Percentiles rank a stretch among this genome's conserved stretches.
Conservation (phyloP, 2,797 vertebrate genomes). For the Myripristis jacobus region DNA sequence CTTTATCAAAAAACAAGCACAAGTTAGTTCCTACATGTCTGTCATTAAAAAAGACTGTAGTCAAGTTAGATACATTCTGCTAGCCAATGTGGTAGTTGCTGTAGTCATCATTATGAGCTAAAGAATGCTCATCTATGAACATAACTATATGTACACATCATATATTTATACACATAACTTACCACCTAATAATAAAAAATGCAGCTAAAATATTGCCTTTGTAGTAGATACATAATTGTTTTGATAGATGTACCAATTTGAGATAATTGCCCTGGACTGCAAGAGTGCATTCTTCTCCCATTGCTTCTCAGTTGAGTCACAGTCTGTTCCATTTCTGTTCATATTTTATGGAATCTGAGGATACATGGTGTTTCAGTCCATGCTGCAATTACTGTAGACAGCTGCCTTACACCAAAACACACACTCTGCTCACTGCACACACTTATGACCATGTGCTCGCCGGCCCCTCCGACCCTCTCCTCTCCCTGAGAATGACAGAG, state of each 20-base stretch:
- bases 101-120: too few relatives aligned
- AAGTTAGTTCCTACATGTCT: too few relatives aligned
- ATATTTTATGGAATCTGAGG: background rate
- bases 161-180: too few relatives aligned
- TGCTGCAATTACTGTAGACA: constrained; percentile 7
- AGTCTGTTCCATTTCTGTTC: background rate
- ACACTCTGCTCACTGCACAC: background rate
- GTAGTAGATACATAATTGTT: constrained; percentile 3
- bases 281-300: background rate
- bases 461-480: background rate
- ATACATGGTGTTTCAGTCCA: background rate
- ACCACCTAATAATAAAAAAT: too few relatives aligned
- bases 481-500: constrained; percentile 14
- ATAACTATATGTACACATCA: too few relatives aligned
- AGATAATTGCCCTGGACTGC: constrained; percentile 1
- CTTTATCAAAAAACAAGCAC: too few relatives aligned
- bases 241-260: background rate
- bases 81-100: too few relatives aligned
- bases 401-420: background rate
- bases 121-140: too few relatives aligned
- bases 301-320: too few relatives aligned
- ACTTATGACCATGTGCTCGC: constrained; percentile 5
- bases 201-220: too few relatives aligned
- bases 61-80: too few relatives aligned
- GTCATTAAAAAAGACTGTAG: too few relatives aligned